phyloP scores from a whole-genome alignment of 2,888 invertebrate species.

The Dugesia japonica region DNA sequence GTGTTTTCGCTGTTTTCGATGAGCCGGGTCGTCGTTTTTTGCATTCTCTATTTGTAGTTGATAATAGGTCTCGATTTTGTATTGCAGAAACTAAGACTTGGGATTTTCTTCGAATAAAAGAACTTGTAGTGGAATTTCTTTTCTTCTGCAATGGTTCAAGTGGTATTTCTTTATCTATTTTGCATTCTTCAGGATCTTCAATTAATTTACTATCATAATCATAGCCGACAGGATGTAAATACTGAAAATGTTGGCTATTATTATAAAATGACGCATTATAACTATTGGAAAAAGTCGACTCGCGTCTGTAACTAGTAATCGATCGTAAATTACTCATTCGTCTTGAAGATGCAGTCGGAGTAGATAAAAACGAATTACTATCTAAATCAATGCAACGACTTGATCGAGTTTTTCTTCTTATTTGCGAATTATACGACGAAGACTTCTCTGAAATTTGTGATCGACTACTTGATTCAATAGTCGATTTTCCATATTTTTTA shows the following conservation, averaged over 20 bases:
- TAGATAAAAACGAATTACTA: neutral
- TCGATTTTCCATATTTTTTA: neutral
- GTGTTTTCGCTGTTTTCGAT: neutral
- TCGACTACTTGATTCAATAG: constrained; percentile 4
- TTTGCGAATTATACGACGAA: neutral
- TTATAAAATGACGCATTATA: neutral
- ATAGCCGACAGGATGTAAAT: neutral
- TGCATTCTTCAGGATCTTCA: neutral
- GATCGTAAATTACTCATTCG: constrained; percentile 8
- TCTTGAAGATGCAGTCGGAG: neutral
- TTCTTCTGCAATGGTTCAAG: neutral
- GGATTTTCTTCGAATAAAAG: neutral
- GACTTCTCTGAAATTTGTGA: neutral
- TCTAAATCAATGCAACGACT: neutral
- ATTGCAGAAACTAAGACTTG: neutral
- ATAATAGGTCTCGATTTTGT: neutral
- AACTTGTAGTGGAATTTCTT: neutral
- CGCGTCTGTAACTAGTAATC: neutral
- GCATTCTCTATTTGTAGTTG: neutral
- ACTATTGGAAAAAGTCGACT: neutral
- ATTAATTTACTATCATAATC: neutral
- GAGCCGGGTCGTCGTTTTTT: constrained; percentile 6
- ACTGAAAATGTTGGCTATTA: neutral
- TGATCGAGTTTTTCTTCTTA: neutral
- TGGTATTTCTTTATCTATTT: neutral